Evolutionary conservation across 2,797 vertebrate genomes (phyloP).

Genomic region (Galaxias olidus): DNA sequence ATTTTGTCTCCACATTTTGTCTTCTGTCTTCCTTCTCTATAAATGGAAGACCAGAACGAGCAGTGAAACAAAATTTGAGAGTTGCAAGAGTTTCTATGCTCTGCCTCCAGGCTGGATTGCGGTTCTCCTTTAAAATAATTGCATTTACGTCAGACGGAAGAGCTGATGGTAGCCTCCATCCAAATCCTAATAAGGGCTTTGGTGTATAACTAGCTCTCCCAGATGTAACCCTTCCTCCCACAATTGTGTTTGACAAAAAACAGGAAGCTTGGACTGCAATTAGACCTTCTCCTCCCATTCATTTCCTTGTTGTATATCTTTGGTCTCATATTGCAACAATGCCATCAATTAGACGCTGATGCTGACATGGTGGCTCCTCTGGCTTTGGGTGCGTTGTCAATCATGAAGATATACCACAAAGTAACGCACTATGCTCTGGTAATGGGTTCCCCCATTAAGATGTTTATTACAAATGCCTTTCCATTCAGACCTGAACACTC

Average conservation of each 20-base stretch:
- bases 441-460: conserved; percentile 8
- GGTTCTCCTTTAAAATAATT: conserved; percentile 29
- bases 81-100: conserved; percentile 2
- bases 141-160: conserved; percentile 14
- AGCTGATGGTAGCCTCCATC: conserved; percentile 21
- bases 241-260: conserved; percentile 40
- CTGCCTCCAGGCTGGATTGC: conserved; percentile 12
- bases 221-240: conserved; percentile 7
- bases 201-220: conserved; percentile 16
- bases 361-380: neutral
- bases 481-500: neutral
- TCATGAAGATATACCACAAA: conserved; percentile 12
- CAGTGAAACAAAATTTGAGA: conserved; percentile 6
- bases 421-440: conserved; percentile 8
- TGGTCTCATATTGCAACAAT: neutral
- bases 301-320: conserved; percentile 10
- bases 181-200: conserved; percentile 37
- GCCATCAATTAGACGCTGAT: neutral
- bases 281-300: conserved; percentile 5
- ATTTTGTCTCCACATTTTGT: neutral
- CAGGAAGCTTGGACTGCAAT: conserved; percentile 41
- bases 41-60: neutral
- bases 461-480: neutral
- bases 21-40: conserved; percentile 3
- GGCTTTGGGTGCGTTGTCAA: conserved; percentile 16